A percentile compares a stretch with the other conserved stretches of the same genome.
These are phyloP conservation scores for Forbesichthys agassizii DNA, from an alignment of 2,113 vertebrate genomes.

Conservation along the genomic window DNA sequence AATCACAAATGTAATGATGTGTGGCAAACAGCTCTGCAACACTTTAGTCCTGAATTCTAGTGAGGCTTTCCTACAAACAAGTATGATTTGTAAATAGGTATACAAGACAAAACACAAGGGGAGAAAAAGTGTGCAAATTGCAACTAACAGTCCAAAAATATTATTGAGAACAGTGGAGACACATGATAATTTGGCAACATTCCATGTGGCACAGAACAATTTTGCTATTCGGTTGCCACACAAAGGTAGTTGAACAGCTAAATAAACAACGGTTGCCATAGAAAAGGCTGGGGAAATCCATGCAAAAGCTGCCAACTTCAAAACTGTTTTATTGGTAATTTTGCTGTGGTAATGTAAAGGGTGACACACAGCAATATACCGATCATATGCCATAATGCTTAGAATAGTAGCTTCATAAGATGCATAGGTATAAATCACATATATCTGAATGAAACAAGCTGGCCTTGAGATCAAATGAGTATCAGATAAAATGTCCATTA, in stretches of 20 bases:
- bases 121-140: constrained; percentile 41
- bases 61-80: constrained; percentile 48
- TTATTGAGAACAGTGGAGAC: constrained; percentile 49
- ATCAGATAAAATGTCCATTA: constrained; percentile 26
- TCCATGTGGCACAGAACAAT: constrained; percentile 71
- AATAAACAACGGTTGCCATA: constrained; percentile 43
- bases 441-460: too few relatives aligned
- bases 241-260: constrained; percentile 21
- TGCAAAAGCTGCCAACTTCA: constrained; percentile 19
- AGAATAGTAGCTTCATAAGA: too few relatives aligned
- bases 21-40: too few relatives aligned
- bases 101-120: constrained; percentile 33
- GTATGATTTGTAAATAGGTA: constrained; percentile 35
- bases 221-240: constrained; percentile 61
- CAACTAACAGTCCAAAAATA: constrained; percentile 46
- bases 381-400: too few relatives aligned
- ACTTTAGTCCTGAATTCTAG: too few relatives aligned
- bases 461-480: too few relatives aligned
- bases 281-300: constrained; percentile 24
- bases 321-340: constrained; percentile 55
- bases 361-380: too few relatives aligned
- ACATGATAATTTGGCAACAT: constrained; percentile 67
- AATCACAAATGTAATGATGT: constrained; percentile 37
- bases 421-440: too few relatives aligned
- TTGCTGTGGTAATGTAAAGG: constrained; percentile 56